Conservation (phyloP, 2,797 vertebrate genomes). For the Rhinichthys osculus region DNA sequence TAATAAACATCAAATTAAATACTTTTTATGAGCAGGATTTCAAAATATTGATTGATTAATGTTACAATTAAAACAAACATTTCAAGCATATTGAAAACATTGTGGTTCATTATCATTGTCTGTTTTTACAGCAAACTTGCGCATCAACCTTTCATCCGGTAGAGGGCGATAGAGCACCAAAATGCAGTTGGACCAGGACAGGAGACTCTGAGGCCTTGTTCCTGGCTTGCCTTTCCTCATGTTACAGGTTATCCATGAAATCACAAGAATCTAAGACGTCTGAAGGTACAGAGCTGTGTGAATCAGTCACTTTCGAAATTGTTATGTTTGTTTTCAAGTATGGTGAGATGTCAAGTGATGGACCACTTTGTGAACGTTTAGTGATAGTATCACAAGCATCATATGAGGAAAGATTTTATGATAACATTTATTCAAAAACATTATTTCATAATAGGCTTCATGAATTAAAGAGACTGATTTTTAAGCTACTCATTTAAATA, state of each 20-base stretch:
- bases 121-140: not conserved
- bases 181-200: not conserved
- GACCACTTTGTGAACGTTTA: not conserved
- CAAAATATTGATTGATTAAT: not conserved
- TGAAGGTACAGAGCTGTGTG: not conserved
- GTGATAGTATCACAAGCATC: not conserved
- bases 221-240: not conserved
- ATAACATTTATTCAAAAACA: not conserved
- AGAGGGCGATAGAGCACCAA: conserved; percentile 36
- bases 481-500: not conserved
- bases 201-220: not conserved
- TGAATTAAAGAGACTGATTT: not conserved
- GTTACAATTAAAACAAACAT: not conserved
- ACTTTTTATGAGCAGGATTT: not conserved
- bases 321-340: not conserved
- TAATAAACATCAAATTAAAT: not conserved
- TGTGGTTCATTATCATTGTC: not conserved
- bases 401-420: not conserved
- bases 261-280: not conserved
- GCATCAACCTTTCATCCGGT: not conserved
- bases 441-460: not conserved
- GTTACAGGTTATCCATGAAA: not conserved
- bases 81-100: not conserved
- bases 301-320: not conserved
- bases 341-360: not conserved